Percentiles rank a stretch among this genome's conserved stretches.
Conservation (phyloP, 2,113 vertebrate genomes). For the Poeciliopsis prolifica region DNA sequence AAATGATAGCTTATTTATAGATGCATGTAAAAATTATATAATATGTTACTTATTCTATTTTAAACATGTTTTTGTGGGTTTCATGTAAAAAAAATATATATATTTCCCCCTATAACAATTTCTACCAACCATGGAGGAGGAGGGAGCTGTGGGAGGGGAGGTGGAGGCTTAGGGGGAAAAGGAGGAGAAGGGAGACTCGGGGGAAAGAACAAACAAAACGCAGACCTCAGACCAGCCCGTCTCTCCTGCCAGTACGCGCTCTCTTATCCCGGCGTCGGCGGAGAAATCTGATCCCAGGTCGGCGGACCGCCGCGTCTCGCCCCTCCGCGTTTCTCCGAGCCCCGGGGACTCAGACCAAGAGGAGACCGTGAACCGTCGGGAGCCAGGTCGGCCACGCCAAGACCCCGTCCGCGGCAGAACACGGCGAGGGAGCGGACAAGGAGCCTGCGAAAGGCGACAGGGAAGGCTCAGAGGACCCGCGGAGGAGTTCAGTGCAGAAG, state of each 20-base stretch:
- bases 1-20: too few species aligned
- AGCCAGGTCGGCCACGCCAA: conserved; percentile 61
- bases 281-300: conserved; percentile 65
- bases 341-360: conserved; percentile 52
- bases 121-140: conserved; percentile 5
- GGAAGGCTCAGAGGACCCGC: conserved; percentile 42
- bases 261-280: not conserved
- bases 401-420: conserved; percentile 67
- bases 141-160: not conserved
- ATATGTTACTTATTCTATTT: not conserved
- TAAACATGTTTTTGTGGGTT: not conserved
- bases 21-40: not conserved
- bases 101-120: not conserved
- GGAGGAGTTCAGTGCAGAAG: conserved; percentile 25
- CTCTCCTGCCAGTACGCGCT: not conserved
- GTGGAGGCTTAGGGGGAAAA: conserved; percentile 21
- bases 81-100: not conserved
- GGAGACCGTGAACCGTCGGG: conserved; percentile 64
- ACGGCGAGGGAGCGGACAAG: conserved; percentile 53
- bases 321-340: conserved; percentile 16
- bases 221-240: conserved; percentile 66
- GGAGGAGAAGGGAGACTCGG: conserved; percentile 22
- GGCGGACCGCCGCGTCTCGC: conserved; percentile 26
- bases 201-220: conserved; percentile 16
- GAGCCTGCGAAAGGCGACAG: conserved; percentile 15